These are phyloP conservation scores for Periophthalmus magnuspinnatus DNA, from an alignment of 2,797 vertebrate species.

Conservation along the genomic window DNA sequence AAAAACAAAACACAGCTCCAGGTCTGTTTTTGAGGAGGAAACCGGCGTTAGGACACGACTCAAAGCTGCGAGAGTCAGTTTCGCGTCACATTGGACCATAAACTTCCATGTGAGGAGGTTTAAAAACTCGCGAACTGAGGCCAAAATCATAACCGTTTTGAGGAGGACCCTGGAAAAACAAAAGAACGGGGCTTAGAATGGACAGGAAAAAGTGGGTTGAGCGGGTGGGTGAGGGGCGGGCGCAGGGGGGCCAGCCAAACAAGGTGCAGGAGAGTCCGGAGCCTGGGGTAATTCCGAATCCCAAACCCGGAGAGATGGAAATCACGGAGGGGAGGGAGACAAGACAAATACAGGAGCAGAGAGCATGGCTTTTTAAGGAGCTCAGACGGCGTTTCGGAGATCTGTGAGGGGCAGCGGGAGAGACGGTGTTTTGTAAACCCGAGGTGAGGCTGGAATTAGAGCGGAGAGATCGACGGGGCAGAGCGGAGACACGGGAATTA, in stretches of 20 bases:
- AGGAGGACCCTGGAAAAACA: neutral
- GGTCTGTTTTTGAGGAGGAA: too few relatives aligned
- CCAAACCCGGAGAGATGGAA: constrained; percentile 63
- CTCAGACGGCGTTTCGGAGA: constrained; percentile 42
- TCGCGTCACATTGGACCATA: too few relatives aligned
- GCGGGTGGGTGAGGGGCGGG: neutral
- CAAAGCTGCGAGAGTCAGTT: too few relatives aligned
- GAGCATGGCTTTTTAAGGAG: constrained; percentile 77
- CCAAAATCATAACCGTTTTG: too few relatives aligned
- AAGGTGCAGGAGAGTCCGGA: constrained; percentile 67
- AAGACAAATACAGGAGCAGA: constrained; percentile 54
- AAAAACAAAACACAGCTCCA: too few relatives aligned
- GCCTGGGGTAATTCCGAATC: constrained; percentile 47
- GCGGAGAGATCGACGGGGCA: constrained; percentile 26
- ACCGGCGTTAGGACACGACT: too few relatives aligned
- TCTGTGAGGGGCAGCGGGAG: constrained; percentile 53
- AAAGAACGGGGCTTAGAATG: neutral
- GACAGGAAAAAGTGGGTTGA: neutral
- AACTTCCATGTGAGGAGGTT: neutral
- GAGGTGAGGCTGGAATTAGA: constrained; percentile 70
- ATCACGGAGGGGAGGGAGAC: constrained; percentile 56
- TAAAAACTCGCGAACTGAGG: neutral
- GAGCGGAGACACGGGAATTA: neutral
- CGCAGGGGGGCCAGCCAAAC: constrained; percentile 67
- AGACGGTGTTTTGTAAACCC: constrained; percentile 70